These are phyloP conservation scores for Syngnathus rostellatus DNA, from an alignment of 2,797 vertebrate genomes.

Conservation along the genomic window DNA sequence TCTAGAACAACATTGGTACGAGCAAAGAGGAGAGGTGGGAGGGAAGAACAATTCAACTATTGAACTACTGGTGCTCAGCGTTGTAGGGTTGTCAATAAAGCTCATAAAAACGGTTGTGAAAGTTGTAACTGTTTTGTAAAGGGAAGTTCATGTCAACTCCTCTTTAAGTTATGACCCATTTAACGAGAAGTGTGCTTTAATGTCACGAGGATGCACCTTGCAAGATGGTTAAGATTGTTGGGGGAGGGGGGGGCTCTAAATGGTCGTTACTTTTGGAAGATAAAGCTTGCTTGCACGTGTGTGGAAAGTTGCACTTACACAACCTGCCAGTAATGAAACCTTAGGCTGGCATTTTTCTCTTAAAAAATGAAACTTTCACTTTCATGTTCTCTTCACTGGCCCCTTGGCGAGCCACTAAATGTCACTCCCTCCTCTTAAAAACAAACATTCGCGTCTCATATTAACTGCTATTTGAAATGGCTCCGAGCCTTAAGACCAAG, in stretches of 20 bases:
- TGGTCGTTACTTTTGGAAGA: slow-evolving; percentile 28
- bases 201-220: slow-evolving; percentile 62
- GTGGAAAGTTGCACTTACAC: slow-evolving; percentile 23
- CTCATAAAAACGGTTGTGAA: slow-evolving; percentile 61
- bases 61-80: slow-evolving; percentile 38
- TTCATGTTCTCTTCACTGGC: slow-evolving; percentile 57
- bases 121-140: slow-evolving; percentile 62
- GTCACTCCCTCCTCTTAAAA: slow-evolving; percentile 60
- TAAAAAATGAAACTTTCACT: slow-evolving; percentile 58
- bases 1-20: slow-evolving; percentile 54
- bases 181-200: slow-evolving; percentile 58
- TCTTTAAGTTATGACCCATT: slow-evolving; percentile 66
- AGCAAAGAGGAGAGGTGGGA: slow-evolving; percentile 21
- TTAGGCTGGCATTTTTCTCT: slow-evolving; percentile 53
- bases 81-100: slow-evolving; percentile 56
- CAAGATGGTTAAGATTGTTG: slow-evolving; percentile 50
- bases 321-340: slow-evolving; percentile 58
- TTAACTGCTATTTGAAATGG: slow-evolving; percentile 63
- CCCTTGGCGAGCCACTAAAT: slow-evolving; percentile 65
- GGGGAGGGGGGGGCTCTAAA: slow-evolving; percentile 41
- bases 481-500: slow-evolving; percentile 43
- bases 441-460: slow-evolving; percentile 63
- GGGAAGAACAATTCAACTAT: slow-evolving; percentile 46
- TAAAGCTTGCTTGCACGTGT: slow-evolving; percentile 7
- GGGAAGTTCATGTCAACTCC: slow-evolving; percentile 63